These are phyloP conservation scores for Cryptotis parvus DNA, from an alignment of 2,113 vertebrate species.

Conservation along the genomic window DNA sequence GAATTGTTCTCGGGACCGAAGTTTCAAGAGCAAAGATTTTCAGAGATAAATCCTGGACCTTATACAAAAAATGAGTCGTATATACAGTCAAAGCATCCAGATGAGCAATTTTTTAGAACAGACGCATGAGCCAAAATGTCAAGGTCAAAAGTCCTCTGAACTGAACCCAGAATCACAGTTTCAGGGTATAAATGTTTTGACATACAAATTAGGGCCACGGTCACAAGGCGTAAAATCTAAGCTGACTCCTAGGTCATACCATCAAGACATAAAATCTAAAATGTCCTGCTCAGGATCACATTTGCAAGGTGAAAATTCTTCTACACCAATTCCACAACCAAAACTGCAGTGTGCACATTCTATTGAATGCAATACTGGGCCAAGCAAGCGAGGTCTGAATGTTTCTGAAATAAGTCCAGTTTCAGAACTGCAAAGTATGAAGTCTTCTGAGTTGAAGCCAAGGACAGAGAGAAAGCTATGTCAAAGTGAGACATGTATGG, in stretches of 20 bases:
- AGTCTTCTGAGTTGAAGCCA: neutral
- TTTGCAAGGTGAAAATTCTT: conserved; percentile 43
- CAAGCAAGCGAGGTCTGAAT: neutral
- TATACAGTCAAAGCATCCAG: conserved; percentile 6
- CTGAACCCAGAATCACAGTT: conserved; percentile 9
- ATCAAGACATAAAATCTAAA: conserved; percentile 34
- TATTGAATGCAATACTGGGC: neutral
- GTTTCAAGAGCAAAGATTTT: neutral
- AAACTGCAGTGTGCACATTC: conserved; percentile 5
- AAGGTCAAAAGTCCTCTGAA: conserved; percentile 19
- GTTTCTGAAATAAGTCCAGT: neutral
- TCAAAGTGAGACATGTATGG: neutral
- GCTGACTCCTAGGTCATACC: neutral
- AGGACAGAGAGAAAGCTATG: neutral
- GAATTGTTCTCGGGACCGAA: neutral
- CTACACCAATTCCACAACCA: neutral
- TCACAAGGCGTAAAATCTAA: neutral
- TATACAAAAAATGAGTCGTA: conserved; percentile 35
- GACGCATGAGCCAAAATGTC: conserved; percentile 30
- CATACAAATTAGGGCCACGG: conserved; percentile 2
- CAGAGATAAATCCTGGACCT: neutral
- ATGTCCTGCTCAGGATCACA: neutral
- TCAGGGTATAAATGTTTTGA: neutral
- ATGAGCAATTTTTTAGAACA: conserved; percentile 30
- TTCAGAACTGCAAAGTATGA: neutral